These are phyloP conservation scores for Callipepla squamata DNA, from an alignment of 2,113 vertebrate genomes.

Conservation along the genomic window DNA sequence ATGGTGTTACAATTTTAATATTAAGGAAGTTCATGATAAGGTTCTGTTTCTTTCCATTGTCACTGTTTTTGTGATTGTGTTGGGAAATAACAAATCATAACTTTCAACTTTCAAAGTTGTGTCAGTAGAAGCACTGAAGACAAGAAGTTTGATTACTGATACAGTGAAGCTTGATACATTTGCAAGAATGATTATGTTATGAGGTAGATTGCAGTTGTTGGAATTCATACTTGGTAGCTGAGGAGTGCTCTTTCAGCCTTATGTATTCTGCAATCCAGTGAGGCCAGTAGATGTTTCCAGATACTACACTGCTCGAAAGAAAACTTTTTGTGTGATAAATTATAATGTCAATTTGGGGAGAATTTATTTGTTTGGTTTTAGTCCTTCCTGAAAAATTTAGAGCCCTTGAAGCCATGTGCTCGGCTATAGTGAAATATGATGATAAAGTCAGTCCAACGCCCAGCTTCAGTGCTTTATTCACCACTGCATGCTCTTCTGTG, in stretches of 20 bases:
- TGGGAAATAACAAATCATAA: neutral
- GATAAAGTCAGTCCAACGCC: neutral
- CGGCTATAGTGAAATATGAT: neutral
- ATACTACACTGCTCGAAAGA: neutral
- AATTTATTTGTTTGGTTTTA: neutral
- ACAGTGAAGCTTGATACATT: neutral
- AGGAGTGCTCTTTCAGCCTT: neutral
- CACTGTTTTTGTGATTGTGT: neutral
- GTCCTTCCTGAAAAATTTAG: neutral
- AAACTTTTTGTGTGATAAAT: neutral
- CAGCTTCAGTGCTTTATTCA: neutral
- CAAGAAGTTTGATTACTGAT: constrained; percentile 7
- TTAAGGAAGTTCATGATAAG: neutral
- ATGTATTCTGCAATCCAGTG: neutral
- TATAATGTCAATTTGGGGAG: fast-evolving
- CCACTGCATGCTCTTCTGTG: fast-evolving
- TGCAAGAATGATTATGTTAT: neutral
- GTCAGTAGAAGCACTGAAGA: neutral
- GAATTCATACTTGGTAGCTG: neutral
- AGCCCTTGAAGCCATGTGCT: neutral
- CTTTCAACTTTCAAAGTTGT: neutral
- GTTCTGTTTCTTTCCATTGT: neutral
- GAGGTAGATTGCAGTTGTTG: neutral
- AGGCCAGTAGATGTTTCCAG: neutral
- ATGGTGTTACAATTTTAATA: neutral